Conservation (phyloP, 2,888 invertebrate genomes). For the Neuroscelio doddi region DNA sequence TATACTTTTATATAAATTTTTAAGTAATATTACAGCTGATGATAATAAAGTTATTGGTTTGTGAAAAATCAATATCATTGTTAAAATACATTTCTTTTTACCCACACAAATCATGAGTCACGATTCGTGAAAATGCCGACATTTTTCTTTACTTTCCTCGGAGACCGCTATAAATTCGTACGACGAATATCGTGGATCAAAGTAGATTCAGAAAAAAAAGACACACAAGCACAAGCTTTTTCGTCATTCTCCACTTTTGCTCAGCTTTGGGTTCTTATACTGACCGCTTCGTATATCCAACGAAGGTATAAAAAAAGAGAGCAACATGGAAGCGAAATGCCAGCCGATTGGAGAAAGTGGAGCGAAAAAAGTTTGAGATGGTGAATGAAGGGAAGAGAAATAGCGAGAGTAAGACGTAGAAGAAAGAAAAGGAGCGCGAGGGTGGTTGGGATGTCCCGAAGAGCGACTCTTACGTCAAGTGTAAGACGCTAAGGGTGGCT, state of each 20-base stretch:
- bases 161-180: conserved; percentile 18
- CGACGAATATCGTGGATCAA: conserved; percentile 5
- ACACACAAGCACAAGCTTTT: conserved; percentile 12
- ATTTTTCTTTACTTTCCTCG: not conserved
- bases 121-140: not conserved
- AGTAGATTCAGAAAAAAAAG: not conserved
- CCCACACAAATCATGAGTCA: not conserved
- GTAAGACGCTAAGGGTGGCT: conserved; percentile 52
- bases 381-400: conserved; percentile 20
- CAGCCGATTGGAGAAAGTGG: conserved; percentile 26
- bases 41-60: too few relatives aligned
- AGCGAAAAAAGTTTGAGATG: conserved; percentile 18
- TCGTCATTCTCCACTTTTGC: conserved; percentile 11
- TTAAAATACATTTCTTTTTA: too few relatives aligned
- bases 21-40: too few relatives aligned
- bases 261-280: conserved; percentile 25
- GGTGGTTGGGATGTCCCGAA: conserved; percentile 14
- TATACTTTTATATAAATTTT: too few relatives aligned
- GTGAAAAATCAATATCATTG: not conserved
- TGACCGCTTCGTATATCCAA: conserved; percentile 38
- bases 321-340: conserved; percentile 15
- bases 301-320: conserved; percentile 47
- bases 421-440: conserved; percentile 15
- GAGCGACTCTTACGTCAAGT: conserved; percentile 50
- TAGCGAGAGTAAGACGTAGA: conserved; percentile 22